Percentiles rank a stretch among this genome's conserved stretches.
Evolutionary conservation across 1,140 invertebrate species (phyloP).

Genomic region (Vanessa tameamea): DNA sequence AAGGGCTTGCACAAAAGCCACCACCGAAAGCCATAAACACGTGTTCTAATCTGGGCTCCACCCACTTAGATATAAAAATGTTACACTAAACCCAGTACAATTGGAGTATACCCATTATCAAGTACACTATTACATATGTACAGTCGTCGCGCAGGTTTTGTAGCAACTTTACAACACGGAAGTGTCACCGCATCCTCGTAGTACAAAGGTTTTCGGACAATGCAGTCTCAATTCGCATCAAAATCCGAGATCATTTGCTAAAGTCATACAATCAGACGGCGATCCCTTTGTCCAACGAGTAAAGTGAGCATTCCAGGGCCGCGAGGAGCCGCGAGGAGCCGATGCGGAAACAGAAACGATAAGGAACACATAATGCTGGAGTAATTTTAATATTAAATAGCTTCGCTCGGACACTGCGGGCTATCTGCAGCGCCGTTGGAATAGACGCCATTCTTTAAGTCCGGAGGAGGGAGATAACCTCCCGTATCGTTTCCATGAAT

Average conservation of each 20-base stretch:
- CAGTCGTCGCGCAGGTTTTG: neutral
- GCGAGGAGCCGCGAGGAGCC: conserved; percentile 1
- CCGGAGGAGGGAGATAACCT: conserved; percentile 21
- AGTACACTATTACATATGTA: too few species aligned
- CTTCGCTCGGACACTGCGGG: conserved; percentile 1
- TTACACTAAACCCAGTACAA: too few species aligned
- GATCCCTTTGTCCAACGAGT: neutral
- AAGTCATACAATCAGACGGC: neutral
- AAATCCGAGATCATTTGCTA: neutral
- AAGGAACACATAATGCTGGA: conserved; percentile 32
- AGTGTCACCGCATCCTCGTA: neutral
- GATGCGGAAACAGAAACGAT: conserved; percentile 32
- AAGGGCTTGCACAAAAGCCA: too few species aligned
- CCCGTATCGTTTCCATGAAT: conserved; percentile 31
- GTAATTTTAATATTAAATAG: conserved; percentile 41
- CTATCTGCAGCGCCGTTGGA: conserved; percentile 15
- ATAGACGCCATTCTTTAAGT: conserved; percentile 30
- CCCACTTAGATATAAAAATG: too few species aligned
- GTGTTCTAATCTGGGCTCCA: too few species aligned
- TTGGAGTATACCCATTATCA: too few species aligned
- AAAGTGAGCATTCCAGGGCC: conserved; percentile 1
- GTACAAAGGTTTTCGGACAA: neutral
- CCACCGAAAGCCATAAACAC: too few species aligned
- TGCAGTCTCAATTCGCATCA: neutral
- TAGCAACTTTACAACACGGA: neutral